Evolutionary conservation across 1,140 invertebrate genomes (phyloP).

Genomic region (Hypothenemus hampei): DNA sequence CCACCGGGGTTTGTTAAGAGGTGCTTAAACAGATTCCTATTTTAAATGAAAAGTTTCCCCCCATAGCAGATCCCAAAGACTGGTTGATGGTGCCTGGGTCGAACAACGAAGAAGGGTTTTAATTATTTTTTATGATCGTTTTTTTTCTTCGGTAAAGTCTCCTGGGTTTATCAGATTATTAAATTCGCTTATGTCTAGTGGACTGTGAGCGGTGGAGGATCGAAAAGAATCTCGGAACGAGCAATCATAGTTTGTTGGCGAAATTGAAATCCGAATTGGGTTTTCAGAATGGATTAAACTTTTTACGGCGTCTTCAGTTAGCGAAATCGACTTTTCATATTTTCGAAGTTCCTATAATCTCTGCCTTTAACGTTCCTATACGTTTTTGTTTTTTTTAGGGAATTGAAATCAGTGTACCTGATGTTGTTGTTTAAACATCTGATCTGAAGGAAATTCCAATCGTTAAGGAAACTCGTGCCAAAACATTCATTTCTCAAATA

Average conservation of each 20-base stretch:
- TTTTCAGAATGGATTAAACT: too few relatives aligned
- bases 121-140: constrained; percentile 11
- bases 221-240: background rate
- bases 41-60: constrained; percentile 21
- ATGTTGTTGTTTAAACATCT: too few relatives aligned
- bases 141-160: background rate
- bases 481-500: constrained; percentile 9
- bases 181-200: constrained; percentile 4
- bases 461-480: too few relatives aligned
- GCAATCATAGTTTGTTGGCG: background rate
- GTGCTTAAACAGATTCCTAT: constrained; percentile 21
- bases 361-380: too few relatives aligned
- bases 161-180: constrained; percentile 10
- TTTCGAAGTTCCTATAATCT: too few relatives aligned
- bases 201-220: background rate
- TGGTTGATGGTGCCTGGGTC: too few relatives aligned
- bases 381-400: too few relatives aligned
- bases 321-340: too few relatives aligned
- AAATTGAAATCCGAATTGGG: background rate
- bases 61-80: too few relatives aligned
- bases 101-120: constrained; percentile 1
- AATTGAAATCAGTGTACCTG: too few relatives aligned
- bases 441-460: too few relatives aligned
- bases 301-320: too few relatives aligned
- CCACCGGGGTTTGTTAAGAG: constrained; percentile 21